Evolutionary conservation across 1,140 invertebrate species (phyloP), one percentile per base, ranked within the genome.

Genomic region (Zophobas atratus): DNA sequence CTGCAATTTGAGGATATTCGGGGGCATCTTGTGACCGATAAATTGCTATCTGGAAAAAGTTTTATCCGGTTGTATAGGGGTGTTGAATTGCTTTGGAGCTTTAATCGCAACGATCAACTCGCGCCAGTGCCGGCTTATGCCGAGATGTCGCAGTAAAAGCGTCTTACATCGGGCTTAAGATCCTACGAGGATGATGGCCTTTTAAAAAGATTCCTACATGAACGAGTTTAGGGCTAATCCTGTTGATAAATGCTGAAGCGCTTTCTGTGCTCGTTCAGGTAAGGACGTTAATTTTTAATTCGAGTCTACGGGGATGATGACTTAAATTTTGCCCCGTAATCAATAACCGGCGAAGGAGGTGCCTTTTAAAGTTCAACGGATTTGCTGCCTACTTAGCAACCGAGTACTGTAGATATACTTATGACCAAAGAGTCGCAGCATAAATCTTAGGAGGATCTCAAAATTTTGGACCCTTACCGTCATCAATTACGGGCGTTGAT

Each of bases 151-250:
- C 55, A 56, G 71, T 73, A 55, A 73, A 73, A 67, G 55, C 70
- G 70, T 72, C 70, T 72, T 72, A 72, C 70, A 72, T 72, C 51
- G 70, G 51, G 71, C 71, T 73, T 73, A 73, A 56, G 51, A 72
- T 67, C 38, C 71, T 56, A 32, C n/a, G 39, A 55, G 71, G 71
- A 55, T 73, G 71, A 73, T 39, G 49, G 55, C 49, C 71, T 73
- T 73, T 73, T 73, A 55, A 72, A 73, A 73, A 56, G 71, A 73
- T 73, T 56, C 71, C 71, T 73, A 55, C 49, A 73, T 55, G 71
- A 55, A 41, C 71, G 71, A 73, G 71, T 55, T 38, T 55, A 53
- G 35, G 48, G 71, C 49, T 73, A 73, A 73, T 73, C 48, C 71
- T 73, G 71, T 73, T 73, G 71, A 73, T 73, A 73, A 73, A 73